phyloP scores from a whole-genome alignment of 2,797 vertebrate genomes.

The Enteromius treurensis region DNA sequence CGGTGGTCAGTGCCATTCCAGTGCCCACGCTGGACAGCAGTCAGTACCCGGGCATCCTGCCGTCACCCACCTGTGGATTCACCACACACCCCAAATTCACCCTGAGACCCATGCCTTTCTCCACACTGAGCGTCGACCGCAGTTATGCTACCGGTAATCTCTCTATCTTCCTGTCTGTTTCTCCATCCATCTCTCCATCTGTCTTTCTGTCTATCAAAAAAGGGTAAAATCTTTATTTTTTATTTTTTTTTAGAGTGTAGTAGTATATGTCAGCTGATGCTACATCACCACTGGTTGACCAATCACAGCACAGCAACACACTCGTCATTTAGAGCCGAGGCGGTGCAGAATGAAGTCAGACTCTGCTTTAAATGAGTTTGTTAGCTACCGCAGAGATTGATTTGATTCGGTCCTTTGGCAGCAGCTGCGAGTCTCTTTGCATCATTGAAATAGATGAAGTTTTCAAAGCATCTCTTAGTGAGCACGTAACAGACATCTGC shows the following conservation, averaged over 20 bases:
- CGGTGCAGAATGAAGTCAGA: neutral
- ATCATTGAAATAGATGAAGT: neutral
- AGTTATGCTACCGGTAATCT: slow-evolving; percentile 81
- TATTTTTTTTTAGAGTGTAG: neutral
- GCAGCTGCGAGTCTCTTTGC: slow-evolving; percentile 17
- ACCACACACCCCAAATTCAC: slow-evolving; percentile 86
- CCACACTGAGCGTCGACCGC: slow-evolving; percentile 87
- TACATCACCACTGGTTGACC: neutral
- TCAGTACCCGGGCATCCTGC: slow-evolving; percentile 91
- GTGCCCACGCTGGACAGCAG: slow-evolving; percentile 90
- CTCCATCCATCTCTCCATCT: neutral
- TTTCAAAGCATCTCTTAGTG: neutral
- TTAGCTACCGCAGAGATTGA: slow-evolving; percentile 16
- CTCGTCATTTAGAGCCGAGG: neutral
- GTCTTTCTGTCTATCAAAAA: neutral
- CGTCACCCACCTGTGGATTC: slow-evolving; percentile 90
- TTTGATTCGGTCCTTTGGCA: slow-evolving; percentile 11
- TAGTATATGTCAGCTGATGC: neutral
- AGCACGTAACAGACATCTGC: neutral
- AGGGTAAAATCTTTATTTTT: neutral
- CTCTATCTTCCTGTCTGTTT: neutral
- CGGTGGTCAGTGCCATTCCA: slow-evolving; percentile 92
- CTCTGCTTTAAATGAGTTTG: slow-evolving; percentile 11
- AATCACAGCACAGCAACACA: no score
- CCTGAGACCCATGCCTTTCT: slow-evolving; percentile 89